Evolutionary conservation across 2,113 vertebrate genomes (phyloP), one percentile per base, ranked within the genome.

Genomic region (Neogobius melanostomus): DNA sequence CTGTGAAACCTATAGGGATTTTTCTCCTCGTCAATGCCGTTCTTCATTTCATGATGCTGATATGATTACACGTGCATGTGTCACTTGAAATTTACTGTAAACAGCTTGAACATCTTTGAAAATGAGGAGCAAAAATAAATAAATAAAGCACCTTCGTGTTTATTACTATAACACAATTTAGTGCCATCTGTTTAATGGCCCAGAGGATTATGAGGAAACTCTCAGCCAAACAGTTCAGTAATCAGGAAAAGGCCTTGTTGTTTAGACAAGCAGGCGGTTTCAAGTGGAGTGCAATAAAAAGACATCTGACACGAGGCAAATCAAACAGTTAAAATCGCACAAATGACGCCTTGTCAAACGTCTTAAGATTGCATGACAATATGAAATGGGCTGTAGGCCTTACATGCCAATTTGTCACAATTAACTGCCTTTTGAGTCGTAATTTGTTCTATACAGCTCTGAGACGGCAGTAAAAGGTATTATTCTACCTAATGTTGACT

Each of bases 181-280:
- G 47, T 56, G 66, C 82, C 68, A 73, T 86, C 82, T 86, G 75
- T 74, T 77, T 71, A 51, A 73, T 75, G 72, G 75, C 65, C 68
- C 69, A 48, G 65, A 70, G 67, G 74, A 80, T 52, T 15, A 11
- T 68, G 75, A 76, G 56, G 73, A 52, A 36, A 4, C 46, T 51
- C 69, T 72, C 60, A 68, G 46, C 12, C 72, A 61, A 45, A 75
- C 69, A 66, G 56, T 69, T 71, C 52, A 54, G 11, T 59, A 69
- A 49, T 66, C 43, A 53, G 72, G 64, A 70, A 48, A 48, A 42
- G 69, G 66, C 74, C 48, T 51, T 67, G 71, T 64, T 61, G 57
- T 69, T 83, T 52, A 64, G 8, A 57, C 51, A 67, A 61, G 36
- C 52, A 64, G 17, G 28, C 16, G 51, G 63, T 75, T 44, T 72